Evolutionary conservation across 2,888 invertebrate species (phyloP).

Genomic region (Anoncus sp.): DNA sequence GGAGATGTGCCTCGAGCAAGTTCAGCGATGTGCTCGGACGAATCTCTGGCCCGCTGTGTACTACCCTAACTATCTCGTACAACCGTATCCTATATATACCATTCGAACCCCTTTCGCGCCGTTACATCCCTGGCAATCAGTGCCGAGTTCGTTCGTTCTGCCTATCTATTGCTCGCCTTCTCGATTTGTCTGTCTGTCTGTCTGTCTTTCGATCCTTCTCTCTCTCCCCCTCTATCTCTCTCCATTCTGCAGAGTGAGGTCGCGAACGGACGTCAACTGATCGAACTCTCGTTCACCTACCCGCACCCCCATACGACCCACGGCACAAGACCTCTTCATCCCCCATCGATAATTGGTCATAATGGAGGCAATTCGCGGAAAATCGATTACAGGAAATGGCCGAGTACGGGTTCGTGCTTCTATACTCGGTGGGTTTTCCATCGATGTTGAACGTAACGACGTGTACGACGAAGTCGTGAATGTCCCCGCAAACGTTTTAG

Average conservation of each 20-base stretch:
- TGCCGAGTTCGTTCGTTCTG: conserved; percentile 60
- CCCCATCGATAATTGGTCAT: conserved; percentile 80
- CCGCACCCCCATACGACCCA: conserved; percentile 35
- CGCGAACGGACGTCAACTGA: conserved; percentile 59
- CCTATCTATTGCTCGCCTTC: conserved; percentile 59
- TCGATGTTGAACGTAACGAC: conserved; percentile 35
- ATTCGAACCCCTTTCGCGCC: conserved; percentile 51
- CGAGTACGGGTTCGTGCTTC: conserved; percentile 63
- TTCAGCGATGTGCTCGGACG: conserved; percentile 42
- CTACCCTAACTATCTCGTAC: conserved; percentile 40
- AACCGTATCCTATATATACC: conserved; percentile 28
- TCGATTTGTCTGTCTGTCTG: conserved; percentile 57
- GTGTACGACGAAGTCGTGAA: conserved; percentile 21
- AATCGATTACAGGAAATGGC: conserved; percentile 80
- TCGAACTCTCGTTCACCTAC: conserved; percentile 62
- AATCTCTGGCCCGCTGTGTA: conserved; percentile 49
- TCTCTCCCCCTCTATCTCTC: conserved; percentile 25
- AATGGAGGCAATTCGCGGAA: conserved; percentile 80
- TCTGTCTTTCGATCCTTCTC: conserved; percentile 13
- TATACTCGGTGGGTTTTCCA: conserved; percentile 25
- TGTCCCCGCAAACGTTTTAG: conserved; percentile 31
- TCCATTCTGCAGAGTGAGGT: conserved; percentile 51
- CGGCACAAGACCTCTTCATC: conserved; percentile 70
- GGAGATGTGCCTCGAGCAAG: conserved; percentile 41
- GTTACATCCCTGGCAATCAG: conserved; percentile 63